Evolutionary conservation across 1,140 invertebrate genomes (phyloP).

Genomic region (Philopotamus ludificatus): DNA sequence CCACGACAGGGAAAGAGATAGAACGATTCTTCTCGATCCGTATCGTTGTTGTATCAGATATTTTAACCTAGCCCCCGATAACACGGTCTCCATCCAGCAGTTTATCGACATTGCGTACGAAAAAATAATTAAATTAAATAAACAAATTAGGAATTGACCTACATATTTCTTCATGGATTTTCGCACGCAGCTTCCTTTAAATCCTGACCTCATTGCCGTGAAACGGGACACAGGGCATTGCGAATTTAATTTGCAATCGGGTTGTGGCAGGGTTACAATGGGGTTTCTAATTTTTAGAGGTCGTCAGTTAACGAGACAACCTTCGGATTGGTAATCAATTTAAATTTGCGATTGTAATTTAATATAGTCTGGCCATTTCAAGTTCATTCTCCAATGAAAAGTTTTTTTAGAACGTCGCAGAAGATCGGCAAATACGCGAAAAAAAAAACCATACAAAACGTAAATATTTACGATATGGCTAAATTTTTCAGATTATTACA

Average conservation of each 20-base stretch:
- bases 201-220: no score
- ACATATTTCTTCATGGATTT: neutral
- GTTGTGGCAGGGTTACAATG: neutral
- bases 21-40: no score
- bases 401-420: neutral
- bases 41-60: no score
- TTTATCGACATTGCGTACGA: neutral
- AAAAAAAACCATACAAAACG: no score
- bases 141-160: neutral
- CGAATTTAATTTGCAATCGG: neutral
- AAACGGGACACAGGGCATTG: neutral
- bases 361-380: neutral
- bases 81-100: neutral
- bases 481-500: neutral
- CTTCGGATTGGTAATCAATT: neutral
- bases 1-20: no score
- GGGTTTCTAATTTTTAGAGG: slow-evolving; percentile 7
- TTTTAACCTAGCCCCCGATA: no score
- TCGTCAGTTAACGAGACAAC: neutral
- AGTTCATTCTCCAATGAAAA: neutral
- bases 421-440: no score
- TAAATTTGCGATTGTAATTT: neutral
- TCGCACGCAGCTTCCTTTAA: neutral
- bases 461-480: neutral
- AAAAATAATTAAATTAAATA: no score